These are phyloP conservation scores for Falco biarmicus DNA, from an alignment of 2,797 vertebrate species.

Conservation along the genomic window DNA sequence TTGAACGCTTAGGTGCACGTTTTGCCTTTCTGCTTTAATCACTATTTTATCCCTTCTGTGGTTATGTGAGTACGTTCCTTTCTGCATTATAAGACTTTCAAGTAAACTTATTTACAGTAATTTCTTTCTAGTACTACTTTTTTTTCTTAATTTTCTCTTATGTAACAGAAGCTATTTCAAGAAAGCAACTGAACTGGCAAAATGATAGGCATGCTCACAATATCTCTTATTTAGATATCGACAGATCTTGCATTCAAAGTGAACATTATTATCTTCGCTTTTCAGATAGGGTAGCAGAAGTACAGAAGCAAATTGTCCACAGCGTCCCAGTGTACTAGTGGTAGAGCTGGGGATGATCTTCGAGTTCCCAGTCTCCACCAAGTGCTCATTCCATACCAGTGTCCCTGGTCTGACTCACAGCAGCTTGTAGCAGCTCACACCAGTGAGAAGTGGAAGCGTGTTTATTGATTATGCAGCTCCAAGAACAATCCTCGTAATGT, in stretches of 20 bases:
- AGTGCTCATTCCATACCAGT: background rate
- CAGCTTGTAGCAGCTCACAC: background rate
- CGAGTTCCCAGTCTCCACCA: background rate
- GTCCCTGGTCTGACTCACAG: background rate
- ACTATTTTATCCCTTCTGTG: background rate
- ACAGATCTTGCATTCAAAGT: background rate
- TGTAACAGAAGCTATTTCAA: background rate
- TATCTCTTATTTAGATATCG: background rate
- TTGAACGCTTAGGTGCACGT: background rate
- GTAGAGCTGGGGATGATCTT: background rate
- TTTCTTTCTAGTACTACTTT: background rate
- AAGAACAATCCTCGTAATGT: background rate
- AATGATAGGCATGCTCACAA: background rate
- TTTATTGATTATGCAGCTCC: background rate
- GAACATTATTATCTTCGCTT: background rate
- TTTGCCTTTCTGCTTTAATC: constrained; percentile 20
- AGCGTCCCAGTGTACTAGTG: background rate
- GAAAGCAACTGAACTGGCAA: background rate
- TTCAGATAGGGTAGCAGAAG: background rate
- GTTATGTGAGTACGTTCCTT: background rate
- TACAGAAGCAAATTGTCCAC: background rate
- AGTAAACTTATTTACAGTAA: background rate
- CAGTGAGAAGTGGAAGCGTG: background rate
- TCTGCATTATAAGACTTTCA: background rate
- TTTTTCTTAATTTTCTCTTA: background rate